These are phyloP conservation scores for Hydropotes inermis DNA, from an alignment of 2,113 vertebrate species.

Conservation along the genomic window DNA sequence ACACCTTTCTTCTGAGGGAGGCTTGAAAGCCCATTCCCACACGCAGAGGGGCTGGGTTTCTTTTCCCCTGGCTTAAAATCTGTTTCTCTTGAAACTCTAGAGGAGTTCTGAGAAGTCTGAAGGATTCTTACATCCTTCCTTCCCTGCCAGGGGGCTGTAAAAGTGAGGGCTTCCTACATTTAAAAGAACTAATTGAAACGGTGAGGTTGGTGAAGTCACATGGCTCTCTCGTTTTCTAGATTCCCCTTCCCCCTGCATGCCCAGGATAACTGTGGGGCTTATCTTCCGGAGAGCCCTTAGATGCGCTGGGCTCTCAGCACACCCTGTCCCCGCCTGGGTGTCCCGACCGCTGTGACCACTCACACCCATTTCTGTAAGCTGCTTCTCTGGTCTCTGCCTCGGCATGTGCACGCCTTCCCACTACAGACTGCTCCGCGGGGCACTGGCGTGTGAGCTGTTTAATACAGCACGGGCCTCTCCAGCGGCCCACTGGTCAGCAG, in stretches of 20 bases:
- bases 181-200: background rate
- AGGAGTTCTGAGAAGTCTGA: background rate
- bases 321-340: fast-evolving
- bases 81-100: background rate
- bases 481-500: background rate
- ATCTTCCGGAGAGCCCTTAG: background rate
- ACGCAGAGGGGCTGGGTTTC: background rate
- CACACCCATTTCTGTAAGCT: too few relatives aligned
- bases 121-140: background rate
- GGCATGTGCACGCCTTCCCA: fast-evolving
- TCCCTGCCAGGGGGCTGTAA: background rate
- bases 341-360: too few relatives aligned
- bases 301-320: background rate
- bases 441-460: background rate
- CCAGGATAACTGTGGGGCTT: background rate
- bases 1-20: background rate
- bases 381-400: background rate
- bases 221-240: background rate
- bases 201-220: background rate
- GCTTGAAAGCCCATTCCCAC: background rate
- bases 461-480: background rate
- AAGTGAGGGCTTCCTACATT: background rate
- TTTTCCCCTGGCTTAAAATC: background rate
- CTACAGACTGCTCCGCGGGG: background rate
- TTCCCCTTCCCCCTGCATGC: too few relatives aligned